These are phyloP conservation scores for Microtus pennsylvanicus DNA, from an alignment of 2,113 vertebrate genomes.

Conservation along the genomic window DNA sequence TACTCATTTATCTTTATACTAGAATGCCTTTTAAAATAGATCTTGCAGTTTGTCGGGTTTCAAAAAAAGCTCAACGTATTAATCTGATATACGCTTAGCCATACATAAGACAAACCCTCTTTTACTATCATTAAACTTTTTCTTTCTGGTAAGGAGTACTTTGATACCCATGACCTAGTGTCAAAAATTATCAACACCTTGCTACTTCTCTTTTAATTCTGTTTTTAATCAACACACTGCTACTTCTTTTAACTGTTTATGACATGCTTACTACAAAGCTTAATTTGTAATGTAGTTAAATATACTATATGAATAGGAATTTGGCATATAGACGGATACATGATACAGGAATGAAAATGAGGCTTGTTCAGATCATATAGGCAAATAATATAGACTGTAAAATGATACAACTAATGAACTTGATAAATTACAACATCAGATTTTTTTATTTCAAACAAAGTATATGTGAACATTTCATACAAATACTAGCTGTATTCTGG, in stretches of 20 bases:
- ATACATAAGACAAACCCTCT: neutral
- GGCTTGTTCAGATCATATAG: neutral
- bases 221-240: neutral
- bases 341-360: slow-evolving; percentile 28
- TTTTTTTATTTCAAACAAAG: slow-evolving; percentile 30
- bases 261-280: neutral
- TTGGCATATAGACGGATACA: neutral
- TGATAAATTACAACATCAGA: neutral
- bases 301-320: neutral
- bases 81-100: neutral
- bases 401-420: neutral
- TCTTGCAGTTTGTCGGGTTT: neutral
- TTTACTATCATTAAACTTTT: neutral
- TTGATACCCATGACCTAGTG: neutral
- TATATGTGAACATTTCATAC: neutral
- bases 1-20: neutral
- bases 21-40: slow-evolving; percentile 22
- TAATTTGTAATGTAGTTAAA: neutral
- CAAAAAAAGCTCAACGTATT: slow-evolving; percentile 29
- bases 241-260: slow-evolving; percentile 40
- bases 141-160: neutral
- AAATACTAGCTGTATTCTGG: neutral
- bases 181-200: neutral
- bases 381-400: slow-evolving; percentile 33
- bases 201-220: slow-evolving; percentile 32